Conservation (phyloP, 2,888 invertebrate genomes). For the Corythucha ciliata region DNA sequence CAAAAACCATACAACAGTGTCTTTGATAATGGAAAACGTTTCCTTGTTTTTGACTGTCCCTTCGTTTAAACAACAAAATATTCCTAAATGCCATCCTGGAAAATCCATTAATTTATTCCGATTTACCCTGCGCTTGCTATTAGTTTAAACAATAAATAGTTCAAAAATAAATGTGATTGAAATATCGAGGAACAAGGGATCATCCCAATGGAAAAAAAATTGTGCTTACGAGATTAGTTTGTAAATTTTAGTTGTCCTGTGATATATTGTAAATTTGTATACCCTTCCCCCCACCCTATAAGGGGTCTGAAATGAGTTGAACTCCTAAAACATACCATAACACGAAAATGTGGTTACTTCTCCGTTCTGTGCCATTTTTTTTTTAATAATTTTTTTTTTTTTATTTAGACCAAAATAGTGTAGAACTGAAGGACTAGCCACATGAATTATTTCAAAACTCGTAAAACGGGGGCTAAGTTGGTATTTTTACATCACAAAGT, state of each 20-base stretch:
- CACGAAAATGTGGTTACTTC: constrained; percentile 35
- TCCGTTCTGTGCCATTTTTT: constrained; percentile 30
- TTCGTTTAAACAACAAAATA: not conserved
- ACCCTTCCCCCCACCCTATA: too few relatives aligned
- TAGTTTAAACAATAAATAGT: constrained; percentile 1
- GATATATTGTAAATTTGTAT: too few relatives aligned
- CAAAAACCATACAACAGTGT: not conserved
- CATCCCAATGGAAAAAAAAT: too few relatives aligned
- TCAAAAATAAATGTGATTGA: constrained; percentile 10
- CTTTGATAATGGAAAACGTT: not conserved
- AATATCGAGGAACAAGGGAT: too few relatives aligned
- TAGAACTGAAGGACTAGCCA: constrained; percentile 33
- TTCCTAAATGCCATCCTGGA: not conserved
- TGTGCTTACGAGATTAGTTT: too few relatives aligned
- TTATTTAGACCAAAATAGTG: constrained; percentile 9
- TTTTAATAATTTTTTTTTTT: constrained; percentile 11
- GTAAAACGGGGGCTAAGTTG: too few relatives aligned
- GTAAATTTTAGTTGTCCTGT: too few relatives aligned
- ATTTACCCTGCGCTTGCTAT: not conserved
- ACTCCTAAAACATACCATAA: too few relatives aligned
- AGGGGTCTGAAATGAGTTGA: too few relatives aligned
- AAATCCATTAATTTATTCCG: constrained; percentile 20
- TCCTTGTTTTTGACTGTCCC: not conserved
- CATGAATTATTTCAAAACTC: too few relatives aligned
- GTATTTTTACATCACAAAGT: too few relatives aligned